Percentiles rank a stretch among this genome's conserved stretches.
Evolutionary conservation across 2,113 vertebrate species (phyloP).

Genomic region (Lampris incognitus): DNA sequence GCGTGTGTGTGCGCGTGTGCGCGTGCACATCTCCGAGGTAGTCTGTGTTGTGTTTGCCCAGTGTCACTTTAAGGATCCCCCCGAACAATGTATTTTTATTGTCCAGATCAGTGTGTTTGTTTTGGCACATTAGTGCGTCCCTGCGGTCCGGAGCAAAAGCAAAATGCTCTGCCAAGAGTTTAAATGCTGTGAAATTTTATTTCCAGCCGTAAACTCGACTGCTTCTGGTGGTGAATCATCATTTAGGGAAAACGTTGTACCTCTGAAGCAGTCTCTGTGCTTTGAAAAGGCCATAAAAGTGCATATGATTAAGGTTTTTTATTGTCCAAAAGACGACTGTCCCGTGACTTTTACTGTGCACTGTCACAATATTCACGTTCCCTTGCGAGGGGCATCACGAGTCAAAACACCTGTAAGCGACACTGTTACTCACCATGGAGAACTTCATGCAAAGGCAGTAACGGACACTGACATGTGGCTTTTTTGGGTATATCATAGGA

Average conservation of each 20-base stretch:
- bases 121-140: slow-evolving; percentile 21
- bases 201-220: slow-evolving; percentile 29
- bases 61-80: slow-evolving; percentile 36
- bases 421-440: background rate
- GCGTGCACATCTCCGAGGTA: slow-evolving; percentile 37
- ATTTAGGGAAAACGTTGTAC: slow-evolving; percentile 25
- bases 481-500: too few species aligned
- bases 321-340: too few species aligned
- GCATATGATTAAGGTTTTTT: background rate
- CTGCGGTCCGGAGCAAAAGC: slow-evolving; percentile 13
- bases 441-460: background rate
- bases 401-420: background rate
- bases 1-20: slow-evolving; percentile 9
- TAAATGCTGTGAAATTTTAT: slow-evolving; percentile 39
- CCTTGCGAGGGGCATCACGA: too few species aligned
- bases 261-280: slow-evolving; percentile 7
- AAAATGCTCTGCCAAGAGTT: slow-evolving; percentile 36
- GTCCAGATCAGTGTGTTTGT: slow-evolving; percentile 37
- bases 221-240: slow-evolving; percentile 24
- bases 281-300: slow-evolving; percentile 5
- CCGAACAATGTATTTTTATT: slow-evolving; percentile 34
- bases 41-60: slow-evolving; percentile 32
- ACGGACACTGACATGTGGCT: too few species aligned
- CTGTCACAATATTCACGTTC: too few species aligned
- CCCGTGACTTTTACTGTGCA: too few species aligned